These are phyloP conservation scores for Misgurnus mizolepis DNA, from an alignment of 2,113 vertebrate genomes.

Conservation along the genomic window DNA sequence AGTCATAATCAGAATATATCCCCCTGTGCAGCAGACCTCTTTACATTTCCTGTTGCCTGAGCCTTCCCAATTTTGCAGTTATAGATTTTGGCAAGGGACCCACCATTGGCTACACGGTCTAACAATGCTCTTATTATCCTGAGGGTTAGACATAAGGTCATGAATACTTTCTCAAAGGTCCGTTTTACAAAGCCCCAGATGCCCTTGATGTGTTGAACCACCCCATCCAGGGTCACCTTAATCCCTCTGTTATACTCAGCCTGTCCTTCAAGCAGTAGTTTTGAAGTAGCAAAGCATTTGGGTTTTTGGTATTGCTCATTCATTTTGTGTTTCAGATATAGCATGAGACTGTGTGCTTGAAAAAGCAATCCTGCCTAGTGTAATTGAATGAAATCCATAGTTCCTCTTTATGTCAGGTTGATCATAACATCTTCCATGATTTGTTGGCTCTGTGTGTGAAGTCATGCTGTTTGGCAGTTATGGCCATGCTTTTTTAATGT, in stretches of 20 bases:
- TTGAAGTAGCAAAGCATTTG: not conserved
- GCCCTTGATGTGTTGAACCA: conserved; percentile 4
- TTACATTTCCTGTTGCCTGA: not conserved
- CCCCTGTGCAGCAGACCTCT: not conserved
- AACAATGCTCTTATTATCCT: conserved; percentile 40
- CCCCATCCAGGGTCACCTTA: conserved; percentile 3
- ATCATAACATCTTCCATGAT: not conserved
- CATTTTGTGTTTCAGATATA: not conserved
- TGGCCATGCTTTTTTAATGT: not conserved
- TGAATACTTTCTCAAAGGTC: too few relatives aligned
- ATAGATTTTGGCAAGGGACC: conserved; percentile 1
- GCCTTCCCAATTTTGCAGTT: not conserved
- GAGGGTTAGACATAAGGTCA: not conserved
- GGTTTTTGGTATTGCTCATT: not conserved
- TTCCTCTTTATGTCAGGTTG: not conserved
- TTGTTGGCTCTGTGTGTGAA: not conserved
- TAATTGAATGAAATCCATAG: not conserved
- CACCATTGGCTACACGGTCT: not conserved
- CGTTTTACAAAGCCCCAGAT: not conserved
- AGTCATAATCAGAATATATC: not conserved
- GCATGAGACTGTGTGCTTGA: conserved; percentile 39
- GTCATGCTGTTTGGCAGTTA: not conserved
- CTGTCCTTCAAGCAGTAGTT: not conserved
- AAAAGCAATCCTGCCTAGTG: conserved; percentile 1
- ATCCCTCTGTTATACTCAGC: conserved; percentile 25